A percentile compares a stretch with the other conserved stretches of the same genome.
These are phyloP conservation scores for Mongoloraphidia duomilia DNA, from an alignment of 2,888 invertebrate species.

Conservation along the genomic window DNA sequence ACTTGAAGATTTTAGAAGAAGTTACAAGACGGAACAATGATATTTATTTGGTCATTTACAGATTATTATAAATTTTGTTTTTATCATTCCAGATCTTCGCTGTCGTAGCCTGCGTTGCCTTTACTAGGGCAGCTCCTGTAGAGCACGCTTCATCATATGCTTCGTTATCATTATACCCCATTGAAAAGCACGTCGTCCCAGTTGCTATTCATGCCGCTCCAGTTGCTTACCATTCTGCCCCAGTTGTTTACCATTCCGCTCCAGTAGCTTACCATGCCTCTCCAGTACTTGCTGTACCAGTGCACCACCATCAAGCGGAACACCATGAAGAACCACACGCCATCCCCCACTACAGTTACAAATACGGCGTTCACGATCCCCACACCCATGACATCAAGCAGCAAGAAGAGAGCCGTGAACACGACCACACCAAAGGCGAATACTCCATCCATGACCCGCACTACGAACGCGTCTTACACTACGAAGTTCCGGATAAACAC, in stretches of 20 bases:
- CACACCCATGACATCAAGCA: conserved; percentile 13
- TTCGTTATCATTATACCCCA: no score
- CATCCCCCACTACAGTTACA: conserved; percentile 15
- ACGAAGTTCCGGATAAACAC: no score
- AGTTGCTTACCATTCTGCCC: not conserved
- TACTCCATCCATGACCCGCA: not conserved
- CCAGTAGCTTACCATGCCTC: not conserved
- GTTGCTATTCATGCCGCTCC: not conserved
- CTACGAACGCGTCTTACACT: no score
- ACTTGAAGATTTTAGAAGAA: no score
- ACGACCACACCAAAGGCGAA: conserved; percentile 11
- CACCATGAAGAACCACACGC: conserved; percentile 14
- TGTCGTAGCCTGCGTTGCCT: no score
- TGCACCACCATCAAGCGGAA: conserved; percentile 18
- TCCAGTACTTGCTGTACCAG: conserved; percentile 10
- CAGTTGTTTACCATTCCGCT: not conserved
- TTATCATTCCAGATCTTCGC: not conserved
- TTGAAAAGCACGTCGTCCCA: no score
- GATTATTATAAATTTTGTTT: no score
- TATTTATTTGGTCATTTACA: no score
- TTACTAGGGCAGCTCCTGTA: no score
- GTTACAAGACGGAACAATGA: no score
- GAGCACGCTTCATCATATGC: no score
- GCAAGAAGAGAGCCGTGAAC: conserved; percentile 14
- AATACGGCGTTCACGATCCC: conserved; percentile 14